Evolutionary conservation across 2,113 vertebrate genomes (phyloP).

Genomic region (Psilopogon haemacephalus): DNA sequence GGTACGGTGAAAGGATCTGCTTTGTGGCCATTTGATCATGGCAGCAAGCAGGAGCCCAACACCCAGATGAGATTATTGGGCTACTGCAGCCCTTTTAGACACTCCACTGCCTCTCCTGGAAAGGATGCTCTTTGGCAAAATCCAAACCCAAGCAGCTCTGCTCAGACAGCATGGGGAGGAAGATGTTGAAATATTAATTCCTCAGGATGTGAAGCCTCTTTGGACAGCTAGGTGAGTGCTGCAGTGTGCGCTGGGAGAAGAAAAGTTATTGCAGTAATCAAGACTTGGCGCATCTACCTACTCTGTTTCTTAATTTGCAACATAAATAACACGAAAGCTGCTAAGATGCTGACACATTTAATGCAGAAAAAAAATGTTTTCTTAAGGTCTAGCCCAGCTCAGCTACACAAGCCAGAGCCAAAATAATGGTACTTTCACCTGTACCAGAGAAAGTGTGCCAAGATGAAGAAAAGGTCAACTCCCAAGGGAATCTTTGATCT

Average conservation of each 20-base stretch:
- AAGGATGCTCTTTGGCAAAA: neutral
- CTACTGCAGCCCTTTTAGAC: neutral
- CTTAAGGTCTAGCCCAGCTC: neutral
- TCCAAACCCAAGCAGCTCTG: neutral
- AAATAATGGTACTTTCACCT: neutral
- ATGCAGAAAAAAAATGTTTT: neutral
- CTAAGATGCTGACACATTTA: neutral
- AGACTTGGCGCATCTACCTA: neutral
- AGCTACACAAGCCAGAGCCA: neutral
- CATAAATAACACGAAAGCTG: neutral
- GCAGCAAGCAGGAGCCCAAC: neutral
- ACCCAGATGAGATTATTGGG: neutral
- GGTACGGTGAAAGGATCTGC: neutral
- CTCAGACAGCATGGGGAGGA: neutral
- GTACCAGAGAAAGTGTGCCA: neutral
- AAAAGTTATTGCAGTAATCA: conserved; percentile 6
- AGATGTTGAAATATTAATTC: neutral
- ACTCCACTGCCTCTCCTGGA: neutral
- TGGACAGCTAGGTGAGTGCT: neutral
- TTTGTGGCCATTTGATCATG: neutral
- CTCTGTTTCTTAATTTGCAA: conserved; percentile 32
- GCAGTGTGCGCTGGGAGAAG: neutral
- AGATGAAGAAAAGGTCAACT: neutral
- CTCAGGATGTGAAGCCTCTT: neutral
- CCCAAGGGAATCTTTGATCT: neutral